Base-by-base conservation (phyloP, 2,888 invertebrate species). In the Epinotia ramella region DNA sequence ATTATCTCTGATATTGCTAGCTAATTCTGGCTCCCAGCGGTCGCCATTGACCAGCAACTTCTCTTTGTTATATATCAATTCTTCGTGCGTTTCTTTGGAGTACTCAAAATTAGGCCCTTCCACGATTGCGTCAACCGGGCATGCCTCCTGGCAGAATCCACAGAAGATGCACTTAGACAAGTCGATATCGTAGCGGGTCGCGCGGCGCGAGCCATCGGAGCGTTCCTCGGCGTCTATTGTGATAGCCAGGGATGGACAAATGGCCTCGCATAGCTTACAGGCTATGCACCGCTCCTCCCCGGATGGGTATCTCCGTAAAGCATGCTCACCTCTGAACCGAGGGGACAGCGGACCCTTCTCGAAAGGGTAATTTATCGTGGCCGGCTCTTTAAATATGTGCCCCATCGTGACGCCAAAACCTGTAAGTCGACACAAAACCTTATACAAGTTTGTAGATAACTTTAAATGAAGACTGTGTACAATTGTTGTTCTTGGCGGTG, bases 41-140 rank as follows among this genome's bases (percentile, higher is more conserved):
- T 99, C 99, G 33, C 99, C 99, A 88, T 99, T 99, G 82, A 96
- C 96, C 74, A 99, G 95, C 65, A 99, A 95, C 87, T 99, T 99
- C 88, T 99, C 99, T 91, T 99, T 99, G 90, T 99, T 99, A 92
- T 99, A 99, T 49, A 99, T 89, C 79, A 99, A 95, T 88, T 99
- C 99, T 91, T 99, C 99, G 83, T 98, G 99, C 0, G 99, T 99
- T 94, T 99, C 99, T 0, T 99, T 99, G 0, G 98, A 97, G 90
- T 98, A 99, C 91, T 99, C 99, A 89, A 99, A 99, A 89, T 99
- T 99, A 0, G 99, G 99, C 11, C 99, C 99, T 95, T 99, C 99
- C 13, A 99, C 99, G 82, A 99, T 99, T 3, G 99, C 99, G 92
- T 99, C 99, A 0, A 99, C 99, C 0, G 99, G 99, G 85, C 99